Percentiles rank a stretch among this genome's conserved stretches.
Conservation (phyloP, 2,797 vertebrate species). For the Poeciliopsis turneri region DNA sequence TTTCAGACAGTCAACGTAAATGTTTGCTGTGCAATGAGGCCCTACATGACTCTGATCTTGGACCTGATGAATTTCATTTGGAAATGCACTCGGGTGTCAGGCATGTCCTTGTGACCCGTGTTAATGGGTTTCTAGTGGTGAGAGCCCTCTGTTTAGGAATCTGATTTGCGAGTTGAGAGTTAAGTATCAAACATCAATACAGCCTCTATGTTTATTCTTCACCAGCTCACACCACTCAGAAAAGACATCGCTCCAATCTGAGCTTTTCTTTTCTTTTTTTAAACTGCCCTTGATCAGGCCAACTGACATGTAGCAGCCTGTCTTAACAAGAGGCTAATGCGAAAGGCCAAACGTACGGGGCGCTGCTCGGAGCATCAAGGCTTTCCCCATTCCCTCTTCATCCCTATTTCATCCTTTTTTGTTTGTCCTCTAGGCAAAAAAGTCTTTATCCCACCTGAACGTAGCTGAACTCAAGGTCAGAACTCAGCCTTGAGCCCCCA, state of each 20-base stretch:
- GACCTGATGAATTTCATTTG: constrained; percentile 41
- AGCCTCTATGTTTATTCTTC: constrained; percentile 21
- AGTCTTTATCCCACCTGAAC: constrained; percentile 60
- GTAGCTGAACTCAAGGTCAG: constrained; percentile 63
- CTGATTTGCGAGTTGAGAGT: constrained; percentile 34
- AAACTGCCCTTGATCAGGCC: constrained; percentile 48
- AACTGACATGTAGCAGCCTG: constrained; percentile 48
- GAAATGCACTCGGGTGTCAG: constrained; percentile 42
- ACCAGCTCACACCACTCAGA: constrained; percentile 18
- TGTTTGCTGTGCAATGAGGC: constrained; percentile 29
- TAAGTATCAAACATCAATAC: constrained; percentile 48
- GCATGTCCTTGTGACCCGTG: constrained; percentile 24
- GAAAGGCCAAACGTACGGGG: constrained; percentile 43
- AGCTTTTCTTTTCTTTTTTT: constrained; percentile 17
- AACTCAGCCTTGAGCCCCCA: constrained; percentile 43
- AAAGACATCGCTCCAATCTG: constrained; percentile 31
- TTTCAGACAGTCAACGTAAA: constrained; percentile 32
- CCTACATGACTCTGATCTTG: constrained; percentile 35
- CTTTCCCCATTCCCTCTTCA: constrained; percentile 38
- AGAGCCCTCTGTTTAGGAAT: constrained; percentile 35
- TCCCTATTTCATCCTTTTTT: constrained; percentile 6
- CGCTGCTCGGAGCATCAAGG: constrained; percentile 57
- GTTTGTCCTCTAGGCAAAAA: constrained; percentile 42
- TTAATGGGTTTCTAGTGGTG: constrained; percentile 36
- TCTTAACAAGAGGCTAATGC: constrained; percentile 58